Evolutionary conservation across 1,140 invertebrate species (phyloP), one percentile per base, ranked within the genome.

Genomic region (Drosophila mayri): DNA sequence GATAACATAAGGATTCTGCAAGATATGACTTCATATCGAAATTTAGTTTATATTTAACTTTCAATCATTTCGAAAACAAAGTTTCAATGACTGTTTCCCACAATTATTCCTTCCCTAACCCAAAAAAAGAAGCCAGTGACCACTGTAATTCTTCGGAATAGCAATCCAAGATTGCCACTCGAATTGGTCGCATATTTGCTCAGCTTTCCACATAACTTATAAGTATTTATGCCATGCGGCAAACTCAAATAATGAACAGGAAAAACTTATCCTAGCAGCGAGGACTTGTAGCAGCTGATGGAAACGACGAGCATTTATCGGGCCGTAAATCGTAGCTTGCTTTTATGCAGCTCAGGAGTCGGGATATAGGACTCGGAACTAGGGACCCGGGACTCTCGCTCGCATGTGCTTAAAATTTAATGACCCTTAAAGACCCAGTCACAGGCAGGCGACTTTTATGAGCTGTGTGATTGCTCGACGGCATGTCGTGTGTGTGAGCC

Each of bases 341-440:
- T 84, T 87, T 83, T 80, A 88, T 84, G 81, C 54, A 49, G 61
- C 77, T 8, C 46, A 76, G 63, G 62, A 67, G 61, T 66, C 35
- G 16, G 52, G 52, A 54, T 54, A 54, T 16, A 54, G 50, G 49
- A 35, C 11, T 35, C 49, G 47, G 47, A 25, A 49, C 47, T 49
- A 28, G 46, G 47, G 18, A 16, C 49, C 28, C 22, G 20, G 40
- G 41, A 65, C 28, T 46, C 38, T 67, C 41, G 62, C 60, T 88
- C 63, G 80, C 66, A 76, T 83, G 83, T 87, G 83, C 84, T 87
- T 80, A 80, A 87, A 88, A 88, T 87, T 88, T 88, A 87, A 87
- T 87, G 84, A 71, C 76, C 78, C 76, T 81, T 86, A 85, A 86
- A 81, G 81, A 77, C 44, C 72, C 57, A 49, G 54, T 59, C 70